phyloP scores from a whole-genome alignment of 2,797 vertebrate genomes.

The Xiphorhynchus erythropygius region DNA sequence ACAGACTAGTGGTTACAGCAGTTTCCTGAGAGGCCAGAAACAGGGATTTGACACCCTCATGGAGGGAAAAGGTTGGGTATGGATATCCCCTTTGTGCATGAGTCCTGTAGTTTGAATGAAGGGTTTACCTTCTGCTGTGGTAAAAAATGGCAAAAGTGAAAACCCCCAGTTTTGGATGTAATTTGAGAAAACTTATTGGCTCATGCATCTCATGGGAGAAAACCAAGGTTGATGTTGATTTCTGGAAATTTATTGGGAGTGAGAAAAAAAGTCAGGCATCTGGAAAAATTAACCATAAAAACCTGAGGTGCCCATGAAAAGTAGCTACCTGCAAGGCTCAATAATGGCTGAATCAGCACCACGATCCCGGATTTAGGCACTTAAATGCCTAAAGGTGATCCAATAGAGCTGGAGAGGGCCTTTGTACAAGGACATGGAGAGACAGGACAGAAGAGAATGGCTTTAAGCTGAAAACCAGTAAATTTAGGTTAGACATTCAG shows the following conservation, averaged over 20 bases:
- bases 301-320: not conserved
- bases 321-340: not conserved
- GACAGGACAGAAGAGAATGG: not conserved
- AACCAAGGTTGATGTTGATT: constrained; percentile 1
- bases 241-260: constrained; percentile 38
- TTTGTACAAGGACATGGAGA: not conserved
- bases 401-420: not conserved
- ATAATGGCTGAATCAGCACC: constrained; percentile 37
- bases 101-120: not conserved
- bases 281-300: constrained; percentile 43
- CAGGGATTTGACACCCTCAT: not conserved
- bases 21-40: not conserved
- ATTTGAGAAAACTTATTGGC: constrained; percentile 2
- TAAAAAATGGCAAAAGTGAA: not conserved
- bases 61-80: not conserved
- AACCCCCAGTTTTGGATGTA: not conserved
- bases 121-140: not conserved
- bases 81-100: not conserved
- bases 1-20: not conserved
- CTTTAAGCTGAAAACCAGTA: not conserved
- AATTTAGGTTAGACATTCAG: not conserved
- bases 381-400: not conserved
- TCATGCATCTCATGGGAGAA: not conserved
- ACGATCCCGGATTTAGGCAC: not conserved
- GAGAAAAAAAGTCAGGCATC: not conserved